Evolutionary conservation across 2,888 invertebrate genomes (phyloP), one percentile per base, ranked within the genome.

Genomic region (Keiferia lycopersicella): DNA sequence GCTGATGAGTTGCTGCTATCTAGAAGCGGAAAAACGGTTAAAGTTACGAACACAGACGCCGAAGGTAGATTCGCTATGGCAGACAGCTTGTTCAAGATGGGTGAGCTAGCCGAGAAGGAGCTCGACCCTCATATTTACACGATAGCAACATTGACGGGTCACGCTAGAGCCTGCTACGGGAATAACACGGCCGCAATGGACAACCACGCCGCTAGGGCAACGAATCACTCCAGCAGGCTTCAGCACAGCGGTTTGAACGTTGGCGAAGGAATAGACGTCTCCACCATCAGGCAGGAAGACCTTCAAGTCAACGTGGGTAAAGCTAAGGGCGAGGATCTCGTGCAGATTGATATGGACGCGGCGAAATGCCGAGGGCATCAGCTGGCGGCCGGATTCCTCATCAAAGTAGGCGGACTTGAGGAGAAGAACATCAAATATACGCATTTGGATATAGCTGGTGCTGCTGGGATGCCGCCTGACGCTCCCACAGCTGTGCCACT

Each of bases 51-150:
- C 80, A 98, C 98, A 0, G 98, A 98, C 80, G 97, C 98, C 0
- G 98, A 98, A 88, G 98, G 98, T 0, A 92, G 98, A 58, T 94
- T 98, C 92, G 96, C 96, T 0, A 97, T 98, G 97, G 95, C 96
- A 1, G 97, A 98, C 84, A 94, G 96, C 0, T 88, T 98, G 1
- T 88, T 79, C 53, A 86, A 88, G 63, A 69, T 85, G 38, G 76
- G 84, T 0, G 83, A 86, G 67, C 34, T 81, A 0, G 97, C 97
- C 14, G 75, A 92, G 1, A 92, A 93, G 62, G 95, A 95, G 63
- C 86, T 94, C 0, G 96, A 97, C 80, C 96, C 97, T 0, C 96
- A 97, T 83, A 87, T 98, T 41, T 96, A 97, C 77, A 98, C 97
- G 0, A 93, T 97, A 65, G 97, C 97, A 0, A 98, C 97, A 0